These are phyloP conservation scores for Dreissena rostriformis DNA, from an alignment of 1,140 invertebrate species.

Conservation along the genomic window DNA sequence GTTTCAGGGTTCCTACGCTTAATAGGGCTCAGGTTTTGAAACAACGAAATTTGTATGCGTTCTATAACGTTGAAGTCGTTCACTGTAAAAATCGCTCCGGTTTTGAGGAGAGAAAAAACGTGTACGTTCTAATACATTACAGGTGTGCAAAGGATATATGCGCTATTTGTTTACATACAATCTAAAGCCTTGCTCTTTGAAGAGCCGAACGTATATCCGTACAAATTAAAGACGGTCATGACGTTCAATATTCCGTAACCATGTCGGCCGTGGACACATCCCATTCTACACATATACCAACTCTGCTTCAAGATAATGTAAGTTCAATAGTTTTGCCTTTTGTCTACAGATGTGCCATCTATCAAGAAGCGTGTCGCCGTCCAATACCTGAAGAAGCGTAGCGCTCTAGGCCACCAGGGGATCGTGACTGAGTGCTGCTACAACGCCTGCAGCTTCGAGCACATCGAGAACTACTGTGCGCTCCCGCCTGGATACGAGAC, in stretches of 20 bases:
- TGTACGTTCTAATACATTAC: no score
- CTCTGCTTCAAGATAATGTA: background rate
- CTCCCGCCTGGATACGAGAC: background rate
- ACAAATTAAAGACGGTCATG: background rate
- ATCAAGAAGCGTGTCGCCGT: constrained; percentile 9
- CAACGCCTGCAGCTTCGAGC: background rate
- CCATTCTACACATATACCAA: background rate
- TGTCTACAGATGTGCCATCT: constrained; percentile 13
- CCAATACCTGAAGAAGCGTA: background rate
- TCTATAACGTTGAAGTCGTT: no score
- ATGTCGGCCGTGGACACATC: background rate
- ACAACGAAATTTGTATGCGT: no score
- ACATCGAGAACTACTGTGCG: constrained; percentile 28
- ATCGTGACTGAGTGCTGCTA: constrained; percentile 24
- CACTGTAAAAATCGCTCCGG: no score
- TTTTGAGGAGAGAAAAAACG: no score
- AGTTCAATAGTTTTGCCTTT: background rate
- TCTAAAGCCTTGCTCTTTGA: background rate
- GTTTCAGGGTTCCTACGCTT: no score
- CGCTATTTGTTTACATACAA: background rate
- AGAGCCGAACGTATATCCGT: background rate
- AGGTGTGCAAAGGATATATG: no score
- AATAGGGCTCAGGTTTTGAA: no score
- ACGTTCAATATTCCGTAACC: background rate
- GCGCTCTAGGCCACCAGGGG: background rate